A percentile compares a stretch with the other conserved stretches of the same genome.
Evolutionary conservation across 2,113 vertebrate genomes (phyloP).

Genomic region (Burhinus bistriatus): DNA sequence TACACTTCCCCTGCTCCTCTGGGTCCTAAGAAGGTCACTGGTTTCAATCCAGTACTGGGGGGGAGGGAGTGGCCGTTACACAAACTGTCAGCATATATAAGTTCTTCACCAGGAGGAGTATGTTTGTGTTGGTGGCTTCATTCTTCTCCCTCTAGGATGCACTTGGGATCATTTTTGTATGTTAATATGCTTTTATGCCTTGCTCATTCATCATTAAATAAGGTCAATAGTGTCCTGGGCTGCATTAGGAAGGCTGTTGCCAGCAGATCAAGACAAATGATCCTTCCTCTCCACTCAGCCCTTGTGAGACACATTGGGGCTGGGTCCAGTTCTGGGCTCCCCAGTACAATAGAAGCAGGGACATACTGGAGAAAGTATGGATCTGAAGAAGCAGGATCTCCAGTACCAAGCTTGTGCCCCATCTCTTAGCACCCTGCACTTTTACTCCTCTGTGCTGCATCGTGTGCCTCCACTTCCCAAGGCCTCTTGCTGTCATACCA

Average conservation of each 20-base stretch:
- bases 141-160: background rate
- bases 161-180: background rate
- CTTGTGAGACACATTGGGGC: accelerated
- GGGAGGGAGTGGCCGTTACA: background rate
- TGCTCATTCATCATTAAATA: background rate
- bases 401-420: background rate
- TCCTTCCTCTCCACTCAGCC: background rate
- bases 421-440: background rate
- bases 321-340: background rate
- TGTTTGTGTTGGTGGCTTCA: background rate
- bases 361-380: background rate
- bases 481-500: background rate
- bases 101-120: background rate
- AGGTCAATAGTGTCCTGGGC: background rate
- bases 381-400: background rate
- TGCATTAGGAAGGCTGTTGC: background rate
- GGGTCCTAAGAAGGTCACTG: background rate
- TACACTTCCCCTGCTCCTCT: background rate
- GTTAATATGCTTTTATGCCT: background rate
- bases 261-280: background rate
- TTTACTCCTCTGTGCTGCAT: background rate
- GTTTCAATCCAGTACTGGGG: background rate
- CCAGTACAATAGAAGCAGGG: background rate
- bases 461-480: background rate
- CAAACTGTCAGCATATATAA: background rate